Base-by-base conservation (phyloP, 2,888 invertebrate species). In the Aethes cnicana region DNA sequence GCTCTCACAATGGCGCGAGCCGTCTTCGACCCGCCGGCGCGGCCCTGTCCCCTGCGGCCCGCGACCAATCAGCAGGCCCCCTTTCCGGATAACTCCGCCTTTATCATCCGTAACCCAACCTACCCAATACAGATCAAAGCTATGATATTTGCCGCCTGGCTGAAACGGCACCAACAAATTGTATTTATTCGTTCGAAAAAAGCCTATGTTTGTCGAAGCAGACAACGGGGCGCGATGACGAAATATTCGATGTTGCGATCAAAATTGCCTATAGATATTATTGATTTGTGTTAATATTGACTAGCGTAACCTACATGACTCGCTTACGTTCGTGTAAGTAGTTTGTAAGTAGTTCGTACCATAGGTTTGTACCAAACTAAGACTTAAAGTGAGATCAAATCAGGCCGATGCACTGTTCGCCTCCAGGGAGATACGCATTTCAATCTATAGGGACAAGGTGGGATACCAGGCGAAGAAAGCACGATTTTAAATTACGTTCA, bases 121-220 rank as follows among this genome's bases (percentile, higher is more conserved):
- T 83, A 84, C 78, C 77, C 77, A 84, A 81, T 76, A 83, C 77
- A 74, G 73, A 74, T 68, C 74, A 69, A 72, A 72, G 72, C 71
- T 74, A 79, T 77, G 71, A 82, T 82, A 83, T 81, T 82, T 77
- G 72, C 74, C 66, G 71, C 72, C 70, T 65, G 55, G 63, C 72
- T 77, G 77, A 77, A 78, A 74, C 72, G 72, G 64, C 69, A 63
- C 65, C 69, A 68, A 72, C 71, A 77, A 82, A 80, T 77, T 78
- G 73, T 77, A 67, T 74, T 81, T 80, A 81, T 79, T 78, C 64
- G 61, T 67, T 68, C 63, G 61, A 74, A 82, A 77, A 73, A 73
- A 61, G 58, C 61, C 62, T 41, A 48, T 54, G 50, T 52, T 36
- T 21, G 23, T 43, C 25, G 37, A 25, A 30, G 39, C 37, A 53